Conservation (phyloP, 2,113 vertebrate species). For the Mugil cephalus region DNA sequence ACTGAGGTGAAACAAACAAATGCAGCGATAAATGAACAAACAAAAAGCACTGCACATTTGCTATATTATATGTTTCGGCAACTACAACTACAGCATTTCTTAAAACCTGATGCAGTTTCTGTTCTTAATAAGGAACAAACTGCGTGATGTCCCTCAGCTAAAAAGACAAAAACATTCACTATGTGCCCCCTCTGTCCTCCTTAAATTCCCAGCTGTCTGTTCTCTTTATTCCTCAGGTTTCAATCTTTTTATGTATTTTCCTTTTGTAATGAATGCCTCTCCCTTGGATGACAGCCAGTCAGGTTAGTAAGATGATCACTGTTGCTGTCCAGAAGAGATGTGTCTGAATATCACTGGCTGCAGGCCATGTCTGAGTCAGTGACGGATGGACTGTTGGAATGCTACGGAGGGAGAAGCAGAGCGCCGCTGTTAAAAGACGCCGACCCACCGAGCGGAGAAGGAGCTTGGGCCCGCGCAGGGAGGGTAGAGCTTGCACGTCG, state of each 20-base stretch:
- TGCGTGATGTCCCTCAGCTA: not conserved
- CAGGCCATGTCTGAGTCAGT: conserved; percentile 61
- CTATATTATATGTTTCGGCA: not conserved
- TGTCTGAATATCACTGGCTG: conserved; percentile 67
- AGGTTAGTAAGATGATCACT: conserved; percentile 75
- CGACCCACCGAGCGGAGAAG: conserved; percentile 37
- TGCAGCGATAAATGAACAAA: not conserved
- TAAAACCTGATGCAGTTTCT: too few relatives aligned
- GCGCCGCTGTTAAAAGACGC: conserved; percentile 46
- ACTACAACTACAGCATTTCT: too few relatives aligned
- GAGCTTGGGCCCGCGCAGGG: conserved; percentile 27
- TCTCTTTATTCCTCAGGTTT: conserved; percentile 60
- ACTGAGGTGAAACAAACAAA: not conserved
- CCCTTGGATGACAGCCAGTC: conserved; percentile 65
- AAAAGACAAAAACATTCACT: conserved; percentile 29
- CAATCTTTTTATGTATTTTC: conserved; percentile 60
- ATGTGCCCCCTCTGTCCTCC: conserved; percentile 5
- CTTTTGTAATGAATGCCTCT: conserved; percentile 63
- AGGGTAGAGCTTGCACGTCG: conserved; percentile 19
- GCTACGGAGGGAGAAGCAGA: conserved; percentile 21
- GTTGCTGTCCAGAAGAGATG: conserved; percentile 65
- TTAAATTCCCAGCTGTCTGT: conserved; percentile 30
- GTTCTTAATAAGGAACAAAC: conserved; percentile 11
- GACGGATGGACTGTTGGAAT: conserved; percentile 66
- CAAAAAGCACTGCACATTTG: not conserved